These are phyloP conservation scores for Chiridota heheva DNA, from an alignment of 35 echinoderm and acorn worm species.

Conservation along the genomic window DNA sequence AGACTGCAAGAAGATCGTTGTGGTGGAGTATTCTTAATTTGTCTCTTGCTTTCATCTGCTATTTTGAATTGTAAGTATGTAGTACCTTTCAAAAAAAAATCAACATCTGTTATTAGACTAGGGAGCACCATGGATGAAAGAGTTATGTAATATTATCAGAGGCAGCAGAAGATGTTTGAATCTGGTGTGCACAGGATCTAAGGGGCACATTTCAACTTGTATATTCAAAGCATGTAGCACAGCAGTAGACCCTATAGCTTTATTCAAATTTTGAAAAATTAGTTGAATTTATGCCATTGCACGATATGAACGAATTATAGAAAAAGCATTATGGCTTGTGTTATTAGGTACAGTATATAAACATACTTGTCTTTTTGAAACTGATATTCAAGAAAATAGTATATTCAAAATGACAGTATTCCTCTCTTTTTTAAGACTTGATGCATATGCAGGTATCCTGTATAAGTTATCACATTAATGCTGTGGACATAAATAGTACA, in stretches of 20 bases:
- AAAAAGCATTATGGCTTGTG: no score
- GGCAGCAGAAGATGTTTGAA: neutral
- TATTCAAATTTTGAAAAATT: no score
- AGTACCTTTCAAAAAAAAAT: neutral
- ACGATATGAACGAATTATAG: no score
- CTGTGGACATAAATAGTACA: neutral
- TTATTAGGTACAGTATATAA: neutral
- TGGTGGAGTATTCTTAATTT: constrained; percentile 70
- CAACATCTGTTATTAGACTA: neutral
- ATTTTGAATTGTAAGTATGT: constrained; percentile 83
- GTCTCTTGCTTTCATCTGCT: constrained; percentile 64
- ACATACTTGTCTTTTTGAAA: neutral
- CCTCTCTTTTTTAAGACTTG: neutral
- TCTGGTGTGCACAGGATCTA: neutral
- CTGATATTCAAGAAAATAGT: neutral
- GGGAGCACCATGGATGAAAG: neutral
- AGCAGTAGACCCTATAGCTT: no score
- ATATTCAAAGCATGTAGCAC: neutral
- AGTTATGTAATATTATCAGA: neutral
- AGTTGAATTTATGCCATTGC: no score
- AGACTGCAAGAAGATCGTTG: constrained; percentile 53
- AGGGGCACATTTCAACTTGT: neutral
- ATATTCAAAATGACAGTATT: neutral
- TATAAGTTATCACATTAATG: neutral
- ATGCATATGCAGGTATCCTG: neutral